Base-by-base conservation (phyloP, 2,113 vertebrate genomes). In the Procapra przewalskii region DNA sequence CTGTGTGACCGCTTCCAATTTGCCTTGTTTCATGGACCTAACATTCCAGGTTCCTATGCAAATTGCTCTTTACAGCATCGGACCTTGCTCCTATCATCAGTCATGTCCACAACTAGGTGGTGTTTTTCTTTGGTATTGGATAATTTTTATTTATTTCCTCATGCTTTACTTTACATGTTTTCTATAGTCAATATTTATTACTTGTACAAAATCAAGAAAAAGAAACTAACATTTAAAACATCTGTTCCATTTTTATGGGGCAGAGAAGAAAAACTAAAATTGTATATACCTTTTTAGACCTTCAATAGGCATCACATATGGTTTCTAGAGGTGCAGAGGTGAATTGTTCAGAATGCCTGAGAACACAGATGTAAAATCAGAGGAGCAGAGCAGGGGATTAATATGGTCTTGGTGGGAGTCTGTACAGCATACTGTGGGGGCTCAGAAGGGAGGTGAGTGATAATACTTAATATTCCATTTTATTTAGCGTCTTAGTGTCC, bases 91-190 rank as follows among this genome's bases (percentile, higher is more conserved):
- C 67, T 71, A 3, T 71, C n/a, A 40, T 36, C 67, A 36, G 67
- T 71, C 67, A 12, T 4, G 19, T 71, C n/a, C n/a, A 71, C 67
- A 36, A 6, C 67, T 36, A n/a, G 67, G 2, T 71, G n/a, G 12
- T 71, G 9, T 71, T 71, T 71, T 71, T 71, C n/a, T 36, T 40
- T 71, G 40, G 13, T 54, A 84, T 31, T 93, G 29, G 23, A 7
- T 84, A 48, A 43, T 84, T 97, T 95, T 96, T 81, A 83, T 48
- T 93, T 85, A 64, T 88, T 98, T 95, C n/a, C 43, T 94, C 31
- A 91, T 95, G 33, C 5, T 89, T 97, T 64, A 84, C 55, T 57
- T 91, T 55, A 89, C 19, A 94, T 25, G 81, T 94, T 95, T 94
- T 57, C 45, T 25, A 31, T 96, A 93, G 54, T 88, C 16, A 67